Percentiles rank a stretch among this genome's conserved stretches.
Evolutionary conservation across 2,888 invertebrate species (phyloP).

Genomic region (Trichopoda pennipes): DNA sequence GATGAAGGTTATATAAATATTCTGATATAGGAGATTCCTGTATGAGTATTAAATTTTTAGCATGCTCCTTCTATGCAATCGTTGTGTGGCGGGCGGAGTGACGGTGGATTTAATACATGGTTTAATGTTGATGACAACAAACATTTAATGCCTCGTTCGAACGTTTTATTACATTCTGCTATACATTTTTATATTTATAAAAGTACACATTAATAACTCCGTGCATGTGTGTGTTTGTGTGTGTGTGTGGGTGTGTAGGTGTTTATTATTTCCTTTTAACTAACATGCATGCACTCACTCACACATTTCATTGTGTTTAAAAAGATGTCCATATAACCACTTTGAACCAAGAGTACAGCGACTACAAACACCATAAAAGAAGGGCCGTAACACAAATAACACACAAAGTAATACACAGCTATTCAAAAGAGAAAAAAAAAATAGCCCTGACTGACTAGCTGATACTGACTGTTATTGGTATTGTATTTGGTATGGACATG

Average conservation of each 20-base stretch:
- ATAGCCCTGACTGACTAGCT: slow-evolving; percentile 47
- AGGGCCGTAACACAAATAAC: not conserved
- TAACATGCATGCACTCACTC: slow-evolving; percentile 24
- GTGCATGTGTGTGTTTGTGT: not conserved
- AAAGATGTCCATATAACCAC: slow-evolving; percentile 50
- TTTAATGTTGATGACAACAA: slow-evolving; percentile 58
- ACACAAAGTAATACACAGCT: slow-evolving; percentile 19
- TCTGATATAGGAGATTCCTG: too few species aligned
- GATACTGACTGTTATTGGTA: not conserved
- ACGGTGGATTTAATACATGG: slow-evolving; percentile 19
- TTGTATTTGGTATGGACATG: not conserved
- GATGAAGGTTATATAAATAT: too few species aligned
- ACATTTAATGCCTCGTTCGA: slow-evolving; percentile 1
- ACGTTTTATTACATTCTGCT: slow-evolving; percentile 16
- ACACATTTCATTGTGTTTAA: slow-evolving; percentile 38
- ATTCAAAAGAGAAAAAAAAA: slow-evolving; percentile 25
- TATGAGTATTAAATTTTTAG: too few species aligned
- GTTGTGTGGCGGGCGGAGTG: not conserved
- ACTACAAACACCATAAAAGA: not conserved
- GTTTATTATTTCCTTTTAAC: slow-evolving; percentile 40
- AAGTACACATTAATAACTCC: too few species aligned
- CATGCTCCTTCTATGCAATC: too few species aligned
- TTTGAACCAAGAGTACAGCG: slow-evolving; percentile 1
- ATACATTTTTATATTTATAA: not conserved
- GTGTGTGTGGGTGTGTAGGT: not conserved